Conservation (phyloP, 2,113 vertebrate genomes). For the Ceuthmochares aereus region DNA sequence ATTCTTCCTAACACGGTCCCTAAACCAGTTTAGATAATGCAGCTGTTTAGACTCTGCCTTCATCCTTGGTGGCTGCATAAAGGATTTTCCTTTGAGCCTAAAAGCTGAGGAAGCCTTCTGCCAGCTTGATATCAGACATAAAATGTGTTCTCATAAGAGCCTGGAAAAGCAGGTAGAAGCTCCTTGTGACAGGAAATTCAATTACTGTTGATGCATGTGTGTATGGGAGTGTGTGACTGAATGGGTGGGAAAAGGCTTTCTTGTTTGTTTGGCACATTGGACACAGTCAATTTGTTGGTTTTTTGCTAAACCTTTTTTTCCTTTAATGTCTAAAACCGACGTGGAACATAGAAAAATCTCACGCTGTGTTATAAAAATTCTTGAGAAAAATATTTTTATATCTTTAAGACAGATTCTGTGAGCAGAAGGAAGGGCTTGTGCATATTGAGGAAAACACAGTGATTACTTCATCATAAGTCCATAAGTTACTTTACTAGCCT, state of each 20-base stretch:
- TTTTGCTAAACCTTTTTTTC: not conserved
- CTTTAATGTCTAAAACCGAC: not conserved
- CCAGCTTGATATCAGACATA: not conserved
- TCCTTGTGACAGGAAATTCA: rapidly evolving
- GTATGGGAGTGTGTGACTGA: not conserved
- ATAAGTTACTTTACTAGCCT: not conserved
- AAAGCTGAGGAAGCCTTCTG: not conserved
- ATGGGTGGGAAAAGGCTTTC: not conserved
- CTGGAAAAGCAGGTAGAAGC: not conserved
- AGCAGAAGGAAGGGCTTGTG: not conserved
- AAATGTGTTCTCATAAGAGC: not conserved
- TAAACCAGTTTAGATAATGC: not conserved
- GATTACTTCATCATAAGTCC: not conserved
- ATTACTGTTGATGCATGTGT: not conserved
- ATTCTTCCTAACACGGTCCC: not conserved
- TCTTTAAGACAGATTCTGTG: not conserved
- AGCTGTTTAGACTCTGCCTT: not conserved
- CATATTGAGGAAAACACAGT: not conserved
- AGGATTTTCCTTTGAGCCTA: not conserved
- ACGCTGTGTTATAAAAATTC: not conserved
- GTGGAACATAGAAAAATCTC: not conserved
- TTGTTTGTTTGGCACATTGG: not conserved
- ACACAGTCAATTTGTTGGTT: not conserved
- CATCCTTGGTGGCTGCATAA: not conserved
- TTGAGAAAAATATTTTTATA: not conserved